phyloP scores from a whole-genome alignment of 2,113 vertebrate species.

The Triplophysa dalaica region DNA sequence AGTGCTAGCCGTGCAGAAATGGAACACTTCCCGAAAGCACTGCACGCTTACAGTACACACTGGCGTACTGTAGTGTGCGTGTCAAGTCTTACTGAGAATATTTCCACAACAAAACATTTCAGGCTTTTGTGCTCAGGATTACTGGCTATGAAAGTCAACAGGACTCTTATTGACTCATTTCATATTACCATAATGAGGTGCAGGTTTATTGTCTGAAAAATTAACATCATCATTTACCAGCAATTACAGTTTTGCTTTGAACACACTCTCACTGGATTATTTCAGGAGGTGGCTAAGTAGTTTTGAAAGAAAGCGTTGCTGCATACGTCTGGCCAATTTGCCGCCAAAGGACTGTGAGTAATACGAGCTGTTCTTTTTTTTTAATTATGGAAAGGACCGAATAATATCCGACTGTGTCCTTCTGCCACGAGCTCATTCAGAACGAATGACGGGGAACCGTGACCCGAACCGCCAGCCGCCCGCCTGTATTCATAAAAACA shows the following conservation, averaged over 20 bases:
- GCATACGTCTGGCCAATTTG: constrained; percentile 27
- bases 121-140: background rate
- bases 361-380: constrained; percentile 29
- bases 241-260: constrained; percentile 33
- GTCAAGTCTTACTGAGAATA: background rate
- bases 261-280: constrained; percentile 10
- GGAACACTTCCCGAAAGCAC: no score
- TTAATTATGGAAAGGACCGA: constrained; percentile 34
- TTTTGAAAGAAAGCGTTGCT: constrained; percentile 27
- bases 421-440: constrained; percentile 28
- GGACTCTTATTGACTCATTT: background rate
- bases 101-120: background rate
- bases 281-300: constrained; percentile 20
- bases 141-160: constrained; percentile 18
- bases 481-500: constrained; percentile 33
- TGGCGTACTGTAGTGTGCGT: background rate
- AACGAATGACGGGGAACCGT: constrained; percentile 24
- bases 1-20: no score
- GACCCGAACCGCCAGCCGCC: constrained; percentile 5
- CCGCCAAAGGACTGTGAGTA: constrained; percentile 17
- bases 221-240: constrained; percentile 21
- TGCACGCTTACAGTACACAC: no score
- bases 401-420: constrained; percentile 36
- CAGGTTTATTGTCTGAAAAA: constrained; percentile 28
- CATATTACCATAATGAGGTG: constrained; percentile 4